phyloP scores from a whole-genome alignment of 2,888 invertebrate species.

The Colostygia pectinataria region DNA sequence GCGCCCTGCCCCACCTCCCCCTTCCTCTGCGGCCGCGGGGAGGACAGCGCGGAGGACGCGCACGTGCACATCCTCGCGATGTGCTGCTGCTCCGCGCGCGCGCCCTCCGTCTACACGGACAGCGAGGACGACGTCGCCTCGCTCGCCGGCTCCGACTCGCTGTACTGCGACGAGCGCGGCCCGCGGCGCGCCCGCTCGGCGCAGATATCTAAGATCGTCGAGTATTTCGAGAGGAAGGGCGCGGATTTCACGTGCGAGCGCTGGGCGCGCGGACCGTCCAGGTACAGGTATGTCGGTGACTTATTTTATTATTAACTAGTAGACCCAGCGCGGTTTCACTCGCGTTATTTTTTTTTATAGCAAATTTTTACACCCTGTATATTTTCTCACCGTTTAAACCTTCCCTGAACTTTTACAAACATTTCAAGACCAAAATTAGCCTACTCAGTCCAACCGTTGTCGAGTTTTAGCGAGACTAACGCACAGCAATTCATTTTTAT shows the following conservation, averaged over 20 bases:
- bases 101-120: constrained; percentile 90
- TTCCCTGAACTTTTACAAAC: too few species aligned
- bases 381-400: too few species aligned
- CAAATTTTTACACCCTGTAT: too few species aligned
- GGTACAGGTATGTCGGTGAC: constrained; percentile 5
- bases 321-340: too few species aligned
- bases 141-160: constrained; percentile 88
- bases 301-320: too few species aligned
- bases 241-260: constrained; percentile 77
- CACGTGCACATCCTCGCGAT: constrained; percentile 61
- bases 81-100: constrained; percentile 63
- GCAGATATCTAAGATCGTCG: constrained; percentile 92
- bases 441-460: too few species aligned
- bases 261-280: constrained; percentile 9
- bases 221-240: constrained; percentile 93
- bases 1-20: constrained; percentile 8
- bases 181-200: constrained; percentile 84
- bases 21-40: constrained; percentile 38
- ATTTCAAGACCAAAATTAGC: too few species aligned
- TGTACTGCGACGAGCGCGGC: constrained; percentile 86
- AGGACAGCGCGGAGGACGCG: constrained; percentile 41
- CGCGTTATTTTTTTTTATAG: too few species aligned
- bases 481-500: too few species aligned
- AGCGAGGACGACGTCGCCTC: constrained; percentile 94
- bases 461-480: too few species aligned